Conservation (phyloP, 2,797 vertebrate species). For the Rhinoraja longicauda region DNA sequence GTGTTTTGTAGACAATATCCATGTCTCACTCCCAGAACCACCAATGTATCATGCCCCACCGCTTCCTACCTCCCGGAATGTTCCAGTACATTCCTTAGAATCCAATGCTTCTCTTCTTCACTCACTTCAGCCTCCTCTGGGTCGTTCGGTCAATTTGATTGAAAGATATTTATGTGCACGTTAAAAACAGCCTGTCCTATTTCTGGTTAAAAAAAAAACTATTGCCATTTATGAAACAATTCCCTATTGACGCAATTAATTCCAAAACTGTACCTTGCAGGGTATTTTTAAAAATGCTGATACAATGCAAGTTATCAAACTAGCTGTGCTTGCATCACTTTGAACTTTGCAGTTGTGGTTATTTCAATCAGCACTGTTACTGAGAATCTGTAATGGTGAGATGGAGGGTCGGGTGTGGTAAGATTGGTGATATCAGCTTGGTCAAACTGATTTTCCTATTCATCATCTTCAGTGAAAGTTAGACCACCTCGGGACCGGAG, state of each 20-base stretch:
- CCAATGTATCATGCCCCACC: too few species aligned
- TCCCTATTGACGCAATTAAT: background rate
- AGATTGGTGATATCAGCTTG: background rate
- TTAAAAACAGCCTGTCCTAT: background rate
- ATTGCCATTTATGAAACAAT: background rate
- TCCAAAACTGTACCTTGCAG: background rate
- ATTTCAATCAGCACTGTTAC: background rate
- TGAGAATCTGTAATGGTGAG: background rate
- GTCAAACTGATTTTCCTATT: background rate
- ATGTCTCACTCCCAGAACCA: too few species aligned
- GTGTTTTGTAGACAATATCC: background rate
- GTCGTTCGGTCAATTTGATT: background rate
- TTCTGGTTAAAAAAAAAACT: background rate
- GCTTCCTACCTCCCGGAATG: background rate
- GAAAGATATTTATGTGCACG: background rate
- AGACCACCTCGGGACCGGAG: too few species aligned
- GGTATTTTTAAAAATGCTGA: conserved; percentile 7
- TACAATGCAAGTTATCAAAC: background rate
- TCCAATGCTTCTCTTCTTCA: background rate
- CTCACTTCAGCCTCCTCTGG: background rate
- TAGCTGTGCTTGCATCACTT: background rate
- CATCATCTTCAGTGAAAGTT: background rate
- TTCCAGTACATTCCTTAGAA: background rate
- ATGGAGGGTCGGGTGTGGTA: too few species aligned
- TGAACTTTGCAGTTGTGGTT: background rate